A percentile compares a stretch with the other conserved stretches of the same genome.
These are phyloP conservation scores for Ochlodes sylvanus DNA, from an alignment of 2,888 invertebrate genomes.

Conservation along the genomic window DNA sequence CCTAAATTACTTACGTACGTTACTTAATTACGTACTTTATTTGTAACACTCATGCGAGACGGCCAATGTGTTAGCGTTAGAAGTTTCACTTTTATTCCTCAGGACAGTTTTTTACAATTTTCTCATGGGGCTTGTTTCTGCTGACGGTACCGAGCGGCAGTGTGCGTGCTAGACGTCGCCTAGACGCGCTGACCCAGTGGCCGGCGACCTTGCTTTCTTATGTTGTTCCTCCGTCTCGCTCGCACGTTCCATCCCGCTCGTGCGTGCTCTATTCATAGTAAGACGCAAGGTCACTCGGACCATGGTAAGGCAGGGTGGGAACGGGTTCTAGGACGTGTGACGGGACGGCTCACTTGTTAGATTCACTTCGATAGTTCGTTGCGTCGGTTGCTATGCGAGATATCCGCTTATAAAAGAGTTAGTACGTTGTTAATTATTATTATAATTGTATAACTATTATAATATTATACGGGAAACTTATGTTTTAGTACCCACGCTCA, in stretches of 20 bases:
- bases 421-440: too few relatives aligned
- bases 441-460: too few relatives aligned
- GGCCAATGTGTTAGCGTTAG: too few relatives aligned
- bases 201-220: slow-evolving; percentile 82
- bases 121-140: slow-evolving; percentile 41
- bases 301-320: slow-evolving; percentile 31
- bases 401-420: too few relatives aligned
- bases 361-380: not conserved
- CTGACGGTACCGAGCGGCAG: slow-evolving; percentile 59
- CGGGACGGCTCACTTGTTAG: slow-evolving; percentile 5
- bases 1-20: too few relatives aligned
- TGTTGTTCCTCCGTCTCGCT: slow-evolving; percentile 72
- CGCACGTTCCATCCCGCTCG: slow-evolving; percentile 57
- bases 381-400: not conserved
- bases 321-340: slow-evolving; percentile 7
- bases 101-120: too few relatives aligned
- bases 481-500: too few relatives aligned
- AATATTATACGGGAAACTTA: too few relatives aligned
- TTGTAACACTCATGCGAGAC: too few relatives aligned
- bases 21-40: too few relatives aligned
- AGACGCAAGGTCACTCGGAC: slow-evolving; percentile 62
- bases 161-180: slow-evolving; percentile 81
- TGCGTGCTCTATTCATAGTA: slow-evolving; percentile 73
- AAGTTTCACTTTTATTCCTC: too few relatives aligned
- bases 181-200: slow-evolving; percentile 83